Conservation (phyloP, 2,113 vertebrate genomes). For the Leucoraja erinaceus region DNA sequence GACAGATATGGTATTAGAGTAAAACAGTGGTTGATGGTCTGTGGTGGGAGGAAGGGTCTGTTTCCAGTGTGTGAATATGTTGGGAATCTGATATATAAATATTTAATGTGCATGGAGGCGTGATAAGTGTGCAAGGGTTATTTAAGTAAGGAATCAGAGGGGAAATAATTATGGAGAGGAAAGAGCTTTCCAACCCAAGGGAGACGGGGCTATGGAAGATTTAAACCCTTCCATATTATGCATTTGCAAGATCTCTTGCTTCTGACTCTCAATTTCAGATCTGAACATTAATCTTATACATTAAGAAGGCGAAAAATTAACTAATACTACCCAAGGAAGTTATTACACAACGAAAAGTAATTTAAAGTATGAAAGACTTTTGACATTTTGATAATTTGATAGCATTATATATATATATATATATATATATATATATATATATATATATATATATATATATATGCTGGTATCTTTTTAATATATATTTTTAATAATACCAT, state of each 20-base stretch:
- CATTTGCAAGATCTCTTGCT: background rate
- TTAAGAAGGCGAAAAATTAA: background rate
- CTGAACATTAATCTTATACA: background rate
- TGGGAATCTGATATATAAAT: too few species aligned
- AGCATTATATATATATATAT: background rate
- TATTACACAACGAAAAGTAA: background rate
- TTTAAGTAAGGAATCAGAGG: too few species aligned
- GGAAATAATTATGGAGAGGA: too few species aligned
- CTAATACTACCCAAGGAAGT: background rate
- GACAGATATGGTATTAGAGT: too few species aligned
- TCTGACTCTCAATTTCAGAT: background rate
- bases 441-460: background rate
- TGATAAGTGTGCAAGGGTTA: too few species aligned
- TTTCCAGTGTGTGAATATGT: too few species aligned
- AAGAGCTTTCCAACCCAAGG: background rate
- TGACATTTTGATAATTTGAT: slow-evolving; percentile 16
- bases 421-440: too few species aligned
- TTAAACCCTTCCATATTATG: background rate
- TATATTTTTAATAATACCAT: slow-evolving; percentile 12
- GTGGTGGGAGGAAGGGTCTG: too few species aligned
- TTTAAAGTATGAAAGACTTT: background rate
- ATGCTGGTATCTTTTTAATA: slow-evolving; percentile 24
- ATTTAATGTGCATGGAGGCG: too few species aligned
- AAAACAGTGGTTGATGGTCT: too few species aligned
- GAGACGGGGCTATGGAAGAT: background rate